Base-by-base conservation (phyloP, 2,797 vertebrate genomes). In the Dallia pectoralis region DNA sequence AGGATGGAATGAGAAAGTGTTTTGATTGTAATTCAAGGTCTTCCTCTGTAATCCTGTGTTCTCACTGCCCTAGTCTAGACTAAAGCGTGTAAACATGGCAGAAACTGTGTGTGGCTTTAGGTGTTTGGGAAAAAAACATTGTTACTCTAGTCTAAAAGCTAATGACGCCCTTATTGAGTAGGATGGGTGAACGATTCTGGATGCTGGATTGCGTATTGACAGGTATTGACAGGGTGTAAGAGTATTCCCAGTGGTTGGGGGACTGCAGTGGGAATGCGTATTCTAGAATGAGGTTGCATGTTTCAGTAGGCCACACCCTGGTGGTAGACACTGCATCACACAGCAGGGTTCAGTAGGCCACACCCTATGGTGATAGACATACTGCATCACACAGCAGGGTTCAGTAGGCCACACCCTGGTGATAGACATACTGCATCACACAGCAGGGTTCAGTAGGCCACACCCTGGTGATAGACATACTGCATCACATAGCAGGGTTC, bases 251-350 rank as follows among this genome's bases (percentile, higher is more conserved):
- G 5, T 33, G 67, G 81, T 74, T 66, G 79, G 82, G 79, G 79
- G 84, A 82, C 88, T 87, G 87, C 78, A 82, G 87, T 86, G 83
- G 74, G 82, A 86, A 84, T 87, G 86, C 85, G 73, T 87, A 56
- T 19, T 56, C 51, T 80, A 85, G 85, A 92, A 84, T 87, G 88
- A 91, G 87, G 82, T 87, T 89, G 88, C 88, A 83, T 82, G 84
- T 90, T 86, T 80, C 69, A 79, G 49, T 61, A 73, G 72, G 84
- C 87, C 91, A 91, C 91, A 83, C 91, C 90, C 87, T 32, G 51
- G 51, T n/a, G n/a, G 22, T 56, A 56, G n/a, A 56, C n/a, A 56
- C 51, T 56, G 51, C 51, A 56, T 56, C n/a, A 22, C 51, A 22
- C 19, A 22, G n/a, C 51, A 22, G n/a, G 22, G 51, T 22, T 2